These are phyloP conservation scores for Athene cunicularia DNA, from an alignment of 2,113 vertebrate species.

Conservation along the genomic window DNA sequence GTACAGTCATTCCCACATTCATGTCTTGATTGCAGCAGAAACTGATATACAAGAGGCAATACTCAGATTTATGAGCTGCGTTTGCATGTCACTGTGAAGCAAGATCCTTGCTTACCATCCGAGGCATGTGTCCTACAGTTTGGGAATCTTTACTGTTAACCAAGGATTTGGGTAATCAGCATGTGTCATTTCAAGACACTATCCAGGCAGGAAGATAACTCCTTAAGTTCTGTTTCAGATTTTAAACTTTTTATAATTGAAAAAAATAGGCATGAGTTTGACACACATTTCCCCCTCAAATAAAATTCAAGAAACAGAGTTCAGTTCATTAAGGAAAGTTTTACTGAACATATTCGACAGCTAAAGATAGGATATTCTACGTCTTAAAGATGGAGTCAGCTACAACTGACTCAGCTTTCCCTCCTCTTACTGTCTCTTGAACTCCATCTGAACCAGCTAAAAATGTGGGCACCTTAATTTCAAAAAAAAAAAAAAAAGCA, in stretches of 20 bases:
- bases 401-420: not conserved
- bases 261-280: not conserved
- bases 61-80: not conserved
- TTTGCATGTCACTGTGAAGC: rapidly evolving
- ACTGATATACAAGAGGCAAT: rapidly evolving
- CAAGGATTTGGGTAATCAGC: not conserved
- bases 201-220: not conserved
- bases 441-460: not conserved
- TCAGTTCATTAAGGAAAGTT: not conserved
- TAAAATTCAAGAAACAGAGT: not conserved
- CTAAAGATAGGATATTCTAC: not conserved
- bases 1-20: not conserved
- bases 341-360: not conserved
- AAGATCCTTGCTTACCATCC: not conserved
- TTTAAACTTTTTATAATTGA: not conserved
- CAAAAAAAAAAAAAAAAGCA: not conserved
- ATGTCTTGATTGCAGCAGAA: not conserved
- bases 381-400: not conserved
- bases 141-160: not conserved
- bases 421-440: not conserved
- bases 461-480: not conserved
- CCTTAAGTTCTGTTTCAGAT: not conserved
- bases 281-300: not conserved
- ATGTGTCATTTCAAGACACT: not conserved
- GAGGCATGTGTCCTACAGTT: rapidly evolving